Evolutionary conservation across 2,888 invertebrate genomes (phyloP).

Genomic region (Exocentrus adspersus): DNA sequence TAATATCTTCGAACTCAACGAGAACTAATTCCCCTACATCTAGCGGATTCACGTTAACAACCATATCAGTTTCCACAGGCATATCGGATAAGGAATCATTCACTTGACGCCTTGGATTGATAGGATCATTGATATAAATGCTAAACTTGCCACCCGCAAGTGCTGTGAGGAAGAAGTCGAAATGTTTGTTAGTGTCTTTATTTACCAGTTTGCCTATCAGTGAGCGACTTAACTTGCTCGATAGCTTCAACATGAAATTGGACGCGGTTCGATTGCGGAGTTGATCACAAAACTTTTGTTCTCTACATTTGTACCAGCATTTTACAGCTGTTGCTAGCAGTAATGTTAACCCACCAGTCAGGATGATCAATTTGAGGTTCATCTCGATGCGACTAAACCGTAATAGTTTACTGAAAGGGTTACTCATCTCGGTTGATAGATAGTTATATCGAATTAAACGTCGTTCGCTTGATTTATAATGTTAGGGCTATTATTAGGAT

Average conservation of each 20-base stretch:
- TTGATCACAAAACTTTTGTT: slow-evolving; percentile 18
- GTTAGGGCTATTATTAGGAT: background rate
- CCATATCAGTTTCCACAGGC: slow-evolving; percentile 9
- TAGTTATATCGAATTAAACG: slow-evolving; percentile 18
- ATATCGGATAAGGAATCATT: slow-evolving; percentile 12
- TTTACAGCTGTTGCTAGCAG: slow-evolving; percentile 6
- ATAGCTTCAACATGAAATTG: background rate
- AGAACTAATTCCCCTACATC: slow-evolving; percentile 1
- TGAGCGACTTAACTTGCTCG: slow-evolving; percentile 11
- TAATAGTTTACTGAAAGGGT: slow-evolving; percentile 12
- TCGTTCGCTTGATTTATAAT: slow-evolving; percentile 20
- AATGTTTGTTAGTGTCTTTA: slow-evolving; percentile 3
- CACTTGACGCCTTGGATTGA: slow-evolving; percentile 1
- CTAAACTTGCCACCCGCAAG: slow-evolving; percentile 20
- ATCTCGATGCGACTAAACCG: slow-evolving; percentile 13
- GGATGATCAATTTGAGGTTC: slow-evolving; percentile 4
- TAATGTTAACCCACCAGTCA: slow-evolving; percentile 15
- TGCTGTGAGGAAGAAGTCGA: slow-evolving; percentile 20
- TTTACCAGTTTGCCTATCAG: slow-evolving; percentile 19
- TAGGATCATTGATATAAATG: slow-evolving; percentile 16
- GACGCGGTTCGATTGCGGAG: slow-evolving; percentile 6
- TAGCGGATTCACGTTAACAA: background rate
- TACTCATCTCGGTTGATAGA: slow-evolving; percentile 17
- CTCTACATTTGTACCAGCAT: slow-evolving; percentile 16
- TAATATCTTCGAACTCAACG: slow-evolving; percentile 8